Evolutionary conservation across 92 coral and sea anemone genomes (phyloP), one percentile per base, ranked within the genome.

Genomic region (Phenganax stokvisi): DNA sequence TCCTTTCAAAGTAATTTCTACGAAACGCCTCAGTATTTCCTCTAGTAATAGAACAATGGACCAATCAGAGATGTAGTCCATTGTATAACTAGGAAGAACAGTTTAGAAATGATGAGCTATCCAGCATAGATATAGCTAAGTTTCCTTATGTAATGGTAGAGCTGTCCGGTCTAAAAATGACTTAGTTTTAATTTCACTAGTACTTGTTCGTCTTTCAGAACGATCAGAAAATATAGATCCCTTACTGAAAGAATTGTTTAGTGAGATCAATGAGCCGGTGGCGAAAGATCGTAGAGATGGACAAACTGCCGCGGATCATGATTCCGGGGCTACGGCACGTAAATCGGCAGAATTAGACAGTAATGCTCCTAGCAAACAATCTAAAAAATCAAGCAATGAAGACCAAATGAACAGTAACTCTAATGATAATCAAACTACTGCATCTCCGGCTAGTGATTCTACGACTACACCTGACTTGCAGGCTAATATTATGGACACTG

Each of bases 231-330:
- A 79, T 62, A 73, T 62, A 79, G 83, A 79, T 51, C 83, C 83
- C 7, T 79, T 79, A 79, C 83, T 79, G n/a, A 63, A 65, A 52
- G 83, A 79, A 79, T 60, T 79, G 3, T 79, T 79, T 64, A 79
- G 83, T 47, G 83, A 79, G 83, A 63, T 65, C 74, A 63, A 65
- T 47, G 60, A 63, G 12, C 83, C 83, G 74, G 57, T 54, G 52
- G 61, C 83, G 20, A 79, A 79, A 65, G 83, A 79, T 54, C 83
- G 83, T 54, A n/a, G 83, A n/a, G 83, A 79, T 65, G 83, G 74
- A 16, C 81, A 77, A 37, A 59, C 81, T 9, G 47, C 83, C 73
- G 83, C 58, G 60, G 83, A 65, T 75, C 64, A 55, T 6, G 81
- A 77, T 64, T 51, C 73, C 53, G 73, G 73, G 31, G 29, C 73